Evolutionary conservation across 1,140 invertebrate genomes (phyloP).

Genomic region (Pogonomyrmex californicus): DNA sequence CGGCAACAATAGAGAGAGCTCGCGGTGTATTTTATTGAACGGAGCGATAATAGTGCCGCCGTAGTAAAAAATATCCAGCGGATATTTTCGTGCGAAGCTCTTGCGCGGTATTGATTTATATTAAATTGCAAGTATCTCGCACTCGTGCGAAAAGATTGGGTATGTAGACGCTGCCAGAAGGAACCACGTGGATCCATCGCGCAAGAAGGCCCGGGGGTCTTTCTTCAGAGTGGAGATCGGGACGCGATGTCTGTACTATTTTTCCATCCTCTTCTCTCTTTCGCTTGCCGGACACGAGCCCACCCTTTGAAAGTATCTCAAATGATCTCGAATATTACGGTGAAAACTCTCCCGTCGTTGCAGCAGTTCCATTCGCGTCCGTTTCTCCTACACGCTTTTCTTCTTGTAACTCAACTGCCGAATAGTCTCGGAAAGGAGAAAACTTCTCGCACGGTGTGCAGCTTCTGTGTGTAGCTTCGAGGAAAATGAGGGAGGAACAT

Average conservation of each 20-base stretch:
- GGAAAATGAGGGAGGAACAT: conserved; percentile 37
- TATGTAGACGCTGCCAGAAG: background rate
- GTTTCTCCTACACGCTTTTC: conserved; percentile 38
- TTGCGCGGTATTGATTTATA: conserved; percentile 24
- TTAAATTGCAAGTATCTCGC: conserved; percentile 1
- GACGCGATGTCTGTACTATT: conserved; percentile 77
- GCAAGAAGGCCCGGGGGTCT: conserved; percentile 42
- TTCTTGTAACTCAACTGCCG: conserved; percentile 65
- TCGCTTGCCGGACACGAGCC: conserved; percentile 77
- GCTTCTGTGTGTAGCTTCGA: conserved; percentile 13
- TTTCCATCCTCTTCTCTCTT: conserved; percentile 4
- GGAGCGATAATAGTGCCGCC: background rate
- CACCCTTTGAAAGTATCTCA: conserved; percentile 80
- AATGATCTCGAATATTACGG: conserved; percentile 77
- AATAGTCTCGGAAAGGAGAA: conserved; percentile 34
- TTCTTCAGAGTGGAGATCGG: conserved; percentile 78
- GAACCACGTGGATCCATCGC: conserved; percentile 43
- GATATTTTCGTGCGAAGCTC: conserved; percentile 1
- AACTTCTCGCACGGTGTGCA: conserved; percentile 46
- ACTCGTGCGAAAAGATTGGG: background rate
- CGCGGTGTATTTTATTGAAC: background rate
- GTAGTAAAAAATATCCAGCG: background rate
- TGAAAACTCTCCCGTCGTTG: conserved; percentile 66
- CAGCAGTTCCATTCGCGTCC: conserved; percentile 43
- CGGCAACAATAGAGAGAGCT: background rate